Percentiles rank a stretch among this genome's conserved stretches.
Conservation (phyloP, 2,113 vertebrate species). For the Uropsilus gracilis region DNA sequence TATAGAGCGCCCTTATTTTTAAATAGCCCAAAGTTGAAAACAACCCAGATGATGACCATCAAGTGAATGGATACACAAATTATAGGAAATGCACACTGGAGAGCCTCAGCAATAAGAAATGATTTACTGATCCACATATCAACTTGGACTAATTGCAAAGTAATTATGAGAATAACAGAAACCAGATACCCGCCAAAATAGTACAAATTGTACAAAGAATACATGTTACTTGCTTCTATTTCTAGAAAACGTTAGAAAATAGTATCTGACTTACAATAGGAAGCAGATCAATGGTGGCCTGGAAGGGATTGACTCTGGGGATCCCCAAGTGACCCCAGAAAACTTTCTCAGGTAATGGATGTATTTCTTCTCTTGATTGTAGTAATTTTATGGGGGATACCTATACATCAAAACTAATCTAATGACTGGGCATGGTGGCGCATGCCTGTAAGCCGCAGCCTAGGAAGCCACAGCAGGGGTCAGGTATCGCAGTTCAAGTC, state of each 20-base stretch:
- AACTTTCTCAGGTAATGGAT: background rate
- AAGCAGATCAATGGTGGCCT: background rate
- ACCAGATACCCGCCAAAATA: background rate
- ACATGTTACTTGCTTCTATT: background rate
- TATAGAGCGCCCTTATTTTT: background rate
- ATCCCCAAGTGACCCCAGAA: background rate
- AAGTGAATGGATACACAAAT: background rate
- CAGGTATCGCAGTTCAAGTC: no score
- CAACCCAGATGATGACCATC: background rate
- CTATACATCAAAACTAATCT: background rate
- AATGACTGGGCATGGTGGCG: no score
- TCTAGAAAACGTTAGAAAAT: background rate
- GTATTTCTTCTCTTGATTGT: background rate
- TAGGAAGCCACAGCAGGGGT: no score
- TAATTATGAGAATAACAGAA: background rate
- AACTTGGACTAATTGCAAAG: background rate
- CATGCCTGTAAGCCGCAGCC: no score
- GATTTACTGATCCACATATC: background rate
- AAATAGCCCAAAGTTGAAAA: background rate
- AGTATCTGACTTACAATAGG: background rate
- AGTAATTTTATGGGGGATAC: background rate
- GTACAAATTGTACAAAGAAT: background rate
- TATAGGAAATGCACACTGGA: no score
- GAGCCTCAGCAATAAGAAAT: background rate
- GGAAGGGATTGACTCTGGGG: background rate